A percentile compares a stretch with the other conserved stretches of the same genome.
These are phyloP conservation scores for Propsilocerus akamusi DNA, from an alignment of 1,140 invertebrate genomes.

Conservation along the genomic window DNA sequence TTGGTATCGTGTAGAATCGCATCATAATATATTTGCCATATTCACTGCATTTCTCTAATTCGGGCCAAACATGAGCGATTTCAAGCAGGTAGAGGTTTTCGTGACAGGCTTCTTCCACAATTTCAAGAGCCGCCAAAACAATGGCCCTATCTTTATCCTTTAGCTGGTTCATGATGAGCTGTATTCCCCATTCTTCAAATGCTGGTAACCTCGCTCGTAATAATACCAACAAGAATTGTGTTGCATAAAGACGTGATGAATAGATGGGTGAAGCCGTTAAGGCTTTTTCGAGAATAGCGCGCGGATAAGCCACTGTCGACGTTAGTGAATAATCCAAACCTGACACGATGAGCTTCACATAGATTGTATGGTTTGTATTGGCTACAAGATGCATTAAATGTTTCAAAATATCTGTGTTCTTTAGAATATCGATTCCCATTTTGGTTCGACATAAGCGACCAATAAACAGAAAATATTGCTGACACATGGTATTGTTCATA, in stretches of 20 bases:
- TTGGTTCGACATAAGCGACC: constrained; percentile 64
- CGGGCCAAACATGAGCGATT: constrained; percentile 50
- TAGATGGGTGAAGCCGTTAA: constrained; percentile 33
- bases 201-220: constrained; percentile 48
- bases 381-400: constrained; percentile 57
- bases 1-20: constrained; percentile 56
- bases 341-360: constrained; percentile 80
- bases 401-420: constrained; percentile 58
- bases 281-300: constrained; percentile 53
- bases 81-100: constrained; percentile 62
- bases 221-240: constrained; percentile 72
- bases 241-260: constrained; percentile 69
- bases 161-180: constrained; percentile 61
- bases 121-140: constrained; percentile 54
- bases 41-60: constrained; percentile 62
- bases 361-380: constrained; percentile 74
- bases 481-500: constrained; percentile 72
- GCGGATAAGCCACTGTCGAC: constrained; percentile 29
- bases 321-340: constrained; percentile 79
- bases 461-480: constrained; percentile 86
- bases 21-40: constrained; percentile 64
- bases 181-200: constrained; percentile 64
- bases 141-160: constrained; percentile 59
- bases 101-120: constrained; percentile 84
- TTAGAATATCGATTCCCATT: constrained; percentile 51